These are phyloP conservation scores for Coracopsis vasa DNA, from an alignment of 2,113 vertebrate species.

Conservation along the genomic window DNA sequence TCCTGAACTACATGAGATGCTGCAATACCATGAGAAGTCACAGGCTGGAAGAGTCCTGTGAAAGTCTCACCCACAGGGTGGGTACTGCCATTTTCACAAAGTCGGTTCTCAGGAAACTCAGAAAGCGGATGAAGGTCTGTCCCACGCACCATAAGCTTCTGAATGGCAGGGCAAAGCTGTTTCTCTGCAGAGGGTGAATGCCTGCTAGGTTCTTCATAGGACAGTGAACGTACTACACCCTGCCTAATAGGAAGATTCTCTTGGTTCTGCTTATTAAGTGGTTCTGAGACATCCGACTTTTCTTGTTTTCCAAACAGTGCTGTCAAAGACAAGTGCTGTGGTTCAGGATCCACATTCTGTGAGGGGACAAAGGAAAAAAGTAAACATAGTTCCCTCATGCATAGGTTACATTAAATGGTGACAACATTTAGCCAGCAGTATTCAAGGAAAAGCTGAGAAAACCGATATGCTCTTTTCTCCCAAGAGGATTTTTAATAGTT, in stretches of 20 bases:
- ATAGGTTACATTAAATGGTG: background rate
- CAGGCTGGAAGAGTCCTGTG: constrained; percentile 76
- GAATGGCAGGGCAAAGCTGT: constrained; percentile 86
- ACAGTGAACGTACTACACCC: constrained; percentile 81
- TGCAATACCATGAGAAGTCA: background rate
- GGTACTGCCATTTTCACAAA: constrained; percentile 73
- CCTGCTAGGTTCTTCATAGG: constrained; percentile 77
- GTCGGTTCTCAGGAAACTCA: constrained; percentile 81
- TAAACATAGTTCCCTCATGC: background rate
- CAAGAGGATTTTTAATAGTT: constrained; percentile 4
- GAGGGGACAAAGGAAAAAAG: background rate
- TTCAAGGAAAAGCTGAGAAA: background rate
- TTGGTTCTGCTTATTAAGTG: background rate
- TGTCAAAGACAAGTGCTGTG: constrained; percentile 82
- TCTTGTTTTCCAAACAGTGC: constrained; percentile 84
- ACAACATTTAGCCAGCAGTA: background rate
- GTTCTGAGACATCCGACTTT: constrained; percentile 36
- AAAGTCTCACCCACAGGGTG: constrained; percentile 59
- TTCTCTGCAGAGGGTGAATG: constrained; percentile 48
- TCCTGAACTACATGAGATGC: background rate
- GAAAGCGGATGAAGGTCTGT: constrained; percentile 78
- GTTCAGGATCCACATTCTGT: constrained; percentile 78
- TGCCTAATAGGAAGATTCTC: constrained; percentile 50
- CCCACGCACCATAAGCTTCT: constrained; percentile 88
- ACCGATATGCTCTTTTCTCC: background rate